These are phyloP conservation scores for Cylindroiulus punctatus DNA, from an alignment of 2,888 invertebrate species.

Conservation along the genomic window DNA sequence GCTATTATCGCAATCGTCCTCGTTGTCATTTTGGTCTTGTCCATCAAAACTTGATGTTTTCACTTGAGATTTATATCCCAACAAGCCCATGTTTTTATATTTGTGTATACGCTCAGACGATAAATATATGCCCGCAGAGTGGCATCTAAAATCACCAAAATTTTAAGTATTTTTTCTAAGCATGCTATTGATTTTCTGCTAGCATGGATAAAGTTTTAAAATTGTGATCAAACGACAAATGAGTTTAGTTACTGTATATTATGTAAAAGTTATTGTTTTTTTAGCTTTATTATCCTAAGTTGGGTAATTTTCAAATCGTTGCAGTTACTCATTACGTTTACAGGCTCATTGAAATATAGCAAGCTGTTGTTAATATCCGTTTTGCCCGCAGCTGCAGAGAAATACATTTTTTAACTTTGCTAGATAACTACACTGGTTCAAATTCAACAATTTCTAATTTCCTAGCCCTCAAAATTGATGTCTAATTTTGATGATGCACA, in stretches of 20 bases:
- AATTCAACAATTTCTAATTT: no score
- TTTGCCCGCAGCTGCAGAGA: no score
- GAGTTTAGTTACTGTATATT: not conserved
- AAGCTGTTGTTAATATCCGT: no score
- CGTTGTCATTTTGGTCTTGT: conserved; percentile 35
- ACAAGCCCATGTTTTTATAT: not conserved
- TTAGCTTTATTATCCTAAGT: not conserved
- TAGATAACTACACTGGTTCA: no score
- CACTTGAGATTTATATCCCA: not conserved
- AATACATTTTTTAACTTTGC: no score
- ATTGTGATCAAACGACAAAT: not conserved
- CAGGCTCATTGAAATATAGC: no score
- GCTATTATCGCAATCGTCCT: conserved; percentile 17
- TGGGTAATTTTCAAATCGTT: not conserved
- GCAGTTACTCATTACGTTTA: not conserved
- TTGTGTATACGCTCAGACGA: no score
- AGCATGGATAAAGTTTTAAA: not conserved
- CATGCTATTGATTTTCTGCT: not conserved
- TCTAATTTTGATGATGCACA: no score
- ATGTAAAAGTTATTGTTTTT: not conserved
- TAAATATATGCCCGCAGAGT: no score
- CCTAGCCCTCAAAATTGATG: no score
- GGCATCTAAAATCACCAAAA: not conserved
- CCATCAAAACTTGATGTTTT: not conserved
- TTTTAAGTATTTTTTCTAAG: not conserved